These are phyloP conservation scores for Perca flavescens DNA, from an alignment of 2,113 vertebrate species.

Conservation along the genomic window DNA sequence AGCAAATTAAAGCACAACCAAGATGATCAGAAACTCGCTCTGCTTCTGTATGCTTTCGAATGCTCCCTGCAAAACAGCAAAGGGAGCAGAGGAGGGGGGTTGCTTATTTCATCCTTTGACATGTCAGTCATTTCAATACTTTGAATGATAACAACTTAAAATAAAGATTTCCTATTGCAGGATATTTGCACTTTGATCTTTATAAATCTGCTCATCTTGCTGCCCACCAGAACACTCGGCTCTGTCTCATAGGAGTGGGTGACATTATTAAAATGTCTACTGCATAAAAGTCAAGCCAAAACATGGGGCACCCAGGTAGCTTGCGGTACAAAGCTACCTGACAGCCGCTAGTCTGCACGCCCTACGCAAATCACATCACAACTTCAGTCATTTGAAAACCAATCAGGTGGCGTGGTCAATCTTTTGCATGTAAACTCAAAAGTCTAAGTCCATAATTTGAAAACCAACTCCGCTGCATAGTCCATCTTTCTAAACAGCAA, in stretches of 20 bases:
- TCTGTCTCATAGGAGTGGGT: not conserved
- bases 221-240: not conserved
- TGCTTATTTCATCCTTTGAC: slow-evolving; percentile 1
- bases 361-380: too few species aligned
- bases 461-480: too few species aligned
- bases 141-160: not conserved
- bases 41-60: slow-evolving; percentile 8
- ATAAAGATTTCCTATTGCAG: not conserved
- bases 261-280: slow-evolving; percentile 26
- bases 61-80: not conserved
- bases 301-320: too few species aligned
- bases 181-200: slow-evolving; percentile 13
- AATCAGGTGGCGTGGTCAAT: too few species aligned
- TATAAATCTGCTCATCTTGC: not conserved
- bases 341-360: too few species aligned
- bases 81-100: not conserved
- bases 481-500: too few species aligned
- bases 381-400: too few species aligned
- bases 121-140: slow-evolving; percentile 15
- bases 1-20: slow-evolving; percentile 56
- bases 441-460: too few species aligned
- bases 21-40: slow-evolving; percentile 22
- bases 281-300: slow-evolving; percentile 9
- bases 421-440: too few species aligned
- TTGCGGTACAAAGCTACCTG: too few species aligned